Base-by-base conservation (phyloP, 1,140 invertebrate genomes). In the Solenopsis invicta region DNA sequence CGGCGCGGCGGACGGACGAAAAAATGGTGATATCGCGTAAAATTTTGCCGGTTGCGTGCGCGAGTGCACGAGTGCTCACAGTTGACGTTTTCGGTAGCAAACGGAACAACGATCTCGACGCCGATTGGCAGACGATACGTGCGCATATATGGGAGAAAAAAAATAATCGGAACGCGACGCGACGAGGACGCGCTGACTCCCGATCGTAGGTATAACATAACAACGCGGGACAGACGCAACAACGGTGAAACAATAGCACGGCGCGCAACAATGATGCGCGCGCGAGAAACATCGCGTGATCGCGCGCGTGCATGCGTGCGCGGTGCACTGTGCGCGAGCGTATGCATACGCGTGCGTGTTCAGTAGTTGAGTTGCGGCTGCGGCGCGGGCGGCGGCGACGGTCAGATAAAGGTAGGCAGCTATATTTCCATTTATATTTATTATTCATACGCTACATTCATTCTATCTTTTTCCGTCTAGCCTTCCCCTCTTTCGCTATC, bases 391-490 rank as follows among this genome's bases (percentile, higher is more conserved):
- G 80, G 80, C 24, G 4, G 54, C n/a, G 54, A 21, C 37, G n/a
- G 45, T 69, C 13, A 18, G 61, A 24, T 59, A 76, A 64, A 29
- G 12, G 24, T 41, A 10, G 21, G 16, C 48, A 69, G 41, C 87
- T 87, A 89, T 24, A 87, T 85, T 89, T 78, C 24, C 50, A 78
- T 78, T 86, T 86, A 69, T 69, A 62, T 86, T 82, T 82, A 82
- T 86, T 86, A 86, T 86, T 86, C 45, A 86, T 86, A 54, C 54
- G 37, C n/a, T 1, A n/a, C 12, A 13, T n/a, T 48, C n/a, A 1
- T n/a, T 48, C 21, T 18, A 21, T 85, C 21, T 45, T n/a, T 80
- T 12, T 41, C 48, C 29, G 6, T 48, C 9, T 10, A 8, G 21
- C 18, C 66, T 4, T 29, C 29, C 37, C 34, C 10, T 64, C 45